phyloP scores from a whole-genome alignment of 2,113 vertebrate species.

The Gobiocypris rarus region DNA sequence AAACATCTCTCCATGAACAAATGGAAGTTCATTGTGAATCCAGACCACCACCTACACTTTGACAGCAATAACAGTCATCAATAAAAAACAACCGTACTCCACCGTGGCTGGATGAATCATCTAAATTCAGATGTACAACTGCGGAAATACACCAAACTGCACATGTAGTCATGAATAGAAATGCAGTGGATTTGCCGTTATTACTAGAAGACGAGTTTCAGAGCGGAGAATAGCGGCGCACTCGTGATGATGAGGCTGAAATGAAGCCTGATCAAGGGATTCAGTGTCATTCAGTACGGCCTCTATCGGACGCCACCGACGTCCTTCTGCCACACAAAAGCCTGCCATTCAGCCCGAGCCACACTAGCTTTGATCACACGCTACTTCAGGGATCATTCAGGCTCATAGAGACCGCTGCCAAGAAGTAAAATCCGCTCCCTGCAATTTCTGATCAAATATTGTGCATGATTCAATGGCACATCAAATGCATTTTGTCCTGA shows the following conservation, averaged over 20 bases:
- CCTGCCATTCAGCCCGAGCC: slow-evolving; percentile 19
- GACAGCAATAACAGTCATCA: slow-evolving; percentile 27
- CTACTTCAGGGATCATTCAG: slow-evolving; percentile 34
- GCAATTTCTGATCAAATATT: slow-evolving; percentile 47
- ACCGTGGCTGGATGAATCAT: neutral
- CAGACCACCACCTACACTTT: slow-evolving; percentile 23
- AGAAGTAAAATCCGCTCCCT: neutral
- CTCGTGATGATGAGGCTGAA: slow-evolving; percentile 35
- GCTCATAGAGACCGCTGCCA: neutral
- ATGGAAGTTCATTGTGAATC: neutral
- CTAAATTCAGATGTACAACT: slow-evolving; percentile 12
- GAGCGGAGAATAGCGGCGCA: slow-evolving; percentile 16
- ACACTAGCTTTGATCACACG: slow-evolving; percentile 20
- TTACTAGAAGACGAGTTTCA: neutral
- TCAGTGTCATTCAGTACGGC: slow-evolving; percentile 1
- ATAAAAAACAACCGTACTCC: neutral
- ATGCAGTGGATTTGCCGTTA: slow-evolving; percentile 15
- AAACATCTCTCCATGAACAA: slow-evolving; percentile 19
- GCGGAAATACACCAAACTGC: neutral
- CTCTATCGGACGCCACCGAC: slow-evolving; percentile 9
- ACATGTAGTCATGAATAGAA: slow-evolving; percentile 18
- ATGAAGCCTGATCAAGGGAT: slow-evolving; percentile 43
- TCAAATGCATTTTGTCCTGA: slow-evolving; percentile 17
- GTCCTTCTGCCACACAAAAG: slow-evolving; percentile 29
- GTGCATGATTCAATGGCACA: slow-evolving; percentile 22